Base-by-base conservation (phyloP, 1,140 invertebrate species). In the Gonatopus flavifemur region DNA sequence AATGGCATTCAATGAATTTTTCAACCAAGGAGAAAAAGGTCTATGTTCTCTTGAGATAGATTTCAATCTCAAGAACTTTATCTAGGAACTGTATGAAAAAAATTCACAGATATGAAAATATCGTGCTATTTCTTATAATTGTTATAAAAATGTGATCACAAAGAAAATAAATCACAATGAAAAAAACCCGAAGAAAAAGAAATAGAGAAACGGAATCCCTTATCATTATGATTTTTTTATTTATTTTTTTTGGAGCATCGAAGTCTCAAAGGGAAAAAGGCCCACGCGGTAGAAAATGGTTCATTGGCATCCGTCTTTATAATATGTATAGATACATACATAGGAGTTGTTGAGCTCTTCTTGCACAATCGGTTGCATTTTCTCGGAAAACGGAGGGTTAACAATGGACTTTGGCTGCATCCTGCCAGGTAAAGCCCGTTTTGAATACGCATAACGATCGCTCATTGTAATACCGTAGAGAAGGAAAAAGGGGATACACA, bases 371-470 rank as follows among this genome's bases (percentile, higher is more conserved):
- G 55, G 38, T 48, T 41, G 48, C 55, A 48, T 50, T 65, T 67
- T 65, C 49, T 47, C 37, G 25, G 49, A 57, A 57, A 54, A 24
- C 38, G 51, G 49, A 56, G 48, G 56, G 54, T 55, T 49, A 57
- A 68, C 64, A 68, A 68, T 68, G 47, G 64, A 15, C 6, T 51
- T 13, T 39, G 24, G 47, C 43, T 58, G 53, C 53, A 55, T 51
- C 65, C 62, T 54, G 40, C 62, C 59, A 63, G 62, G 66, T 66
- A 66, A 53, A 43, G 52, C 57, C n/a, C 59, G 63, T 62, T 68
- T 67, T 68, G 64, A 68, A 68, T 68, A 67, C 64, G 62, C 57
- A 65, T 67, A 66, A 67, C 66, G 66, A 68, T 65, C 64, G 42
- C 40, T 59, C 60, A 68, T 68, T 68, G 66, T 68, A 41, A 59